Conservation (phyloP, 2,113 vertebrate species). For the Pycnonotus jocosus region DNA sequence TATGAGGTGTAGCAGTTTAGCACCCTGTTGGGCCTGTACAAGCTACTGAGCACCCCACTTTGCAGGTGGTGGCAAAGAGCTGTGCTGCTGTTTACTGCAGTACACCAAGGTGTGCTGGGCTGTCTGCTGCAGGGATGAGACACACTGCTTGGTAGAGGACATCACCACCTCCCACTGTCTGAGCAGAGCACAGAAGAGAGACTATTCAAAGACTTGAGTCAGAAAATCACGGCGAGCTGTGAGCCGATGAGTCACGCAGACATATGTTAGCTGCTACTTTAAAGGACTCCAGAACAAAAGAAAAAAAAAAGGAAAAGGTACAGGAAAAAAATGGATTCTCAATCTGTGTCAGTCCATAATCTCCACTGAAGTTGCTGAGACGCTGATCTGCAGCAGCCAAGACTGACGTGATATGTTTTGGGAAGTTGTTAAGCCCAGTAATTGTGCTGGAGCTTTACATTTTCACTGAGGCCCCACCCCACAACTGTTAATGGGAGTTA, state of each 20-base stretch:
- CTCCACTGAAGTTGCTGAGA: background rate
- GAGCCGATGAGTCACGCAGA: background rate
- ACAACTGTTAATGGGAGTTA: background rate
- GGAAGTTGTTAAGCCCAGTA: background rate
- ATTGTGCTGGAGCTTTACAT: background rate
- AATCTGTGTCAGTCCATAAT: background rate
- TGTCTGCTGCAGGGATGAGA: background rate
- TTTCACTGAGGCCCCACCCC: background rate
- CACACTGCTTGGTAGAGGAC: background rate
- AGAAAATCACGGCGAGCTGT: background rate
- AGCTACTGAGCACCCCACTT: background rate
- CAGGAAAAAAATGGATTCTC: background rate
- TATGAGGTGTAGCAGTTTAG: background rate
- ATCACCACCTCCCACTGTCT: constrained; percentile 4
- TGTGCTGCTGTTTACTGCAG: background rate
- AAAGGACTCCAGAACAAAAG: background rate
- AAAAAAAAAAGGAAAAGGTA: background rate
- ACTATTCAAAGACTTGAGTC: background rate
- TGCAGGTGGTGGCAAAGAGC: background rate
- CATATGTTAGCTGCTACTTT: background rate
- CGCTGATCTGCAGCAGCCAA: background rate
- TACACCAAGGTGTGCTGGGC: fast-evolving
- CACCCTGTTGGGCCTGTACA: background rate
- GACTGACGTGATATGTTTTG: fast-evolving
- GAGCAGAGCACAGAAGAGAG: background rate